Conservation (phyloP, 2,888 invertebrate genomes). For the Hipparchia sbordonii region DNA sequence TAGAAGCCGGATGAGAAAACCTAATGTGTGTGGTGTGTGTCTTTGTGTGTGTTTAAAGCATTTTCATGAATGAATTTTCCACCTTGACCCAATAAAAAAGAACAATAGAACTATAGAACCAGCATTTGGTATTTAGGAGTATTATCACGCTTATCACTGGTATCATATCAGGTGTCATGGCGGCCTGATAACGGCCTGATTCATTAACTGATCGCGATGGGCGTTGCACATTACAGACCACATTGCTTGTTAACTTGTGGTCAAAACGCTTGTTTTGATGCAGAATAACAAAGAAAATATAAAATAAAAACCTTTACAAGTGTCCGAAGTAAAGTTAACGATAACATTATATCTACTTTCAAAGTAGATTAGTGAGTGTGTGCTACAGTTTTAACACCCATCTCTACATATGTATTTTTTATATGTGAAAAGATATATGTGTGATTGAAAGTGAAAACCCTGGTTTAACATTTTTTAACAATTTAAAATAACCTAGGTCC, state of each 20-base stretch:
- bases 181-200: constrained; percentile 38
- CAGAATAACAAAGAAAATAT: background rate
- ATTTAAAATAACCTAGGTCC: too few relatives aligned
- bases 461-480: too few relatives aligned
- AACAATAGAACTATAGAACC: constrained; percentile 37
- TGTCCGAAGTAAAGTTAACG: background rate
- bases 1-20: too few relatives aligned
- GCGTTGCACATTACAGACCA: constrained; percentile 30
- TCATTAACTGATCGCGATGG: constrained; percentile 30
- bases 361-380: background rate
- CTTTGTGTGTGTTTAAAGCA: too few relatives aligned
- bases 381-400: background rate
- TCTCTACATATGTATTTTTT: background rate
- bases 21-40: too few relatives aligned
- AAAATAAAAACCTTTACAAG: background rate
- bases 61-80: too few relatives aligned
- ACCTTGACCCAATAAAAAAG: constrained; percentile 32
- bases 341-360: background rate
- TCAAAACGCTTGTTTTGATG: background rate
- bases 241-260: constrained; percentile 18
- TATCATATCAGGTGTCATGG: constrained; percentile 56
- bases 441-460: background rate
- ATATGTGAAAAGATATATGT: background rate
- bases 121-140: constrained; percentile 43
- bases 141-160: constrained; percentile 56